These are phyloP conservation scores for Cyrtonyx montezumae DNA, from an alignment of 2,113 vertebrate genomes.

Conservation along the genomic window DNA sequence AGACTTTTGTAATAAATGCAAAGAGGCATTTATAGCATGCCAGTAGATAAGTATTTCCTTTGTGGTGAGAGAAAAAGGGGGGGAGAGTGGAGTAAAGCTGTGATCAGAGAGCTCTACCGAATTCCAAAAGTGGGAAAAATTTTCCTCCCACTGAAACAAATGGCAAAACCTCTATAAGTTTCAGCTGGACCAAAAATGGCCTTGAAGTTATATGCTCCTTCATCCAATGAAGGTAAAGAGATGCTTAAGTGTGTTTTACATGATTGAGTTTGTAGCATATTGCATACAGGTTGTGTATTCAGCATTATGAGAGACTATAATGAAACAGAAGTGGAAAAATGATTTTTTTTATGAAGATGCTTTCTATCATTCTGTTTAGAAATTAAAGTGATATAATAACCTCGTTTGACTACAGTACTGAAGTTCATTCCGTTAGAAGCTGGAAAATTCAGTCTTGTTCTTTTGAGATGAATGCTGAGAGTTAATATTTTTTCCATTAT, in stretches of 20 bases:
- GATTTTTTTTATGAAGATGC: not conserved
- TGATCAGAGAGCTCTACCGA: not conserved
- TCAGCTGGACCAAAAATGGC: not conserved
- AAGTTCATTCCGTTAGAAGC: not conserved
- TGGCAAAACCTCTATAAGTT: not conserved
- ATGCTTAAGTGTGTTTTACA: not conserved
- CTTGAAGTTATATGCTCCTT: not conserved
- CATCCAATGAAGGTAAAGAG: not conserved
- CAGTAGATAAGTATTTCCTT: not conserved
- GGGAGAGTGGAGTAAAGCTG: not conserved
- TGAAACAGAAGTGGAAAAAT: not conserved
- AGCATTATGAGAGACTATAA: not conserved
- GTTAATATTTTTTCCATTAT: not conserved
- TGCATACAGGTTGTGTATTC: not conserved
- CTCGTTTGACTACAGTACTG: not conserved
- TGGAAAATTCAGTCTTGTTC: not conserved
- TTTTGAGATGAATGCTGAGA: not conserved
- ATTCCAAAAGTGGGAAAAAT: not conserved
- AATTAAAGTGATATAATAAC: not conserved
- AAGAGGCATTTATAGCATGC: not conserved
- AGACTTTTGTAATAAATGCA: not conserved
- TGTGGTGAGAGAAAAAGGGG: not conserved
- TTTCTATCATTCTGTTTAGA: not conserved
- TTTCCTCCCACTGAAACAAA: not conserved
- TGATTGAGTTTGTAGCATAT: not conserved